phyloP scores from a whole-genome alignment of 2,888 invertebrate genomes.

The Strigamia transsilvanica region DNA sequence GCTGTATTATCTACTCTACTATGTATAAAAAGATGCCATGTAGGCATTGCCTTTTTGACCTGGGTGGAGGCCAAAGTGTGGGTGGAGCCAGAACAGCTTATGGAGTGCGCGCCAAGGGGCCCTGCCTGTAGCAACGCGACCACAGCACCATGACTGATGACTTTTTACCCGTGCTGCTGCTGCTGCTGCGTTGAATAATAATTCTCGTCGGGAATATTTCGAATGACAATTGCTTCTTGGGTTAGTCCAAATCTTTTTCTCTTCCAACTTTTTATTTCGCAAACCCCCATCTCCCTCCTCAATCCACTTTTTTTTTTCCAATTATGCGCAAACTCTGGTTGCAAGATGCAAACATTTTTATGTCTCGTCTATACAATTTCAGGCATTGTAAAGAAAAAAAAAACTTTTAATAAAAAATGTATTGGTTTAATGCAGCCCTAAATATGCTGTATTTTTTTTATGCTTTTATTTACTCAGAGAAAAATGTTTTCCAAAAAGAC shows the following conservation, averaged over 20 bases:
- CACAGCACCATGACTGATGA: slow-evolving; percentile 41
- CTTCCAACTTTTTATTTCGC: slow-evolving; percentile 34
- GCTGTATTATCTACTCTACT: slow-evolving; percentile 31
- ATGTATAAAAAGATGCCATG: slow-evolving; percentile 39
- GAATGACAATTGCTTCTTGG: slow-evolving; percentile 32
- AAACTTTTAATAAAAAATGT: slow-evolving; percentile 9
- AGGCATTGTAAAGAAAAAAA: not conserved
- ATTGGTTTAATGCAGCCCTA: not conserved
- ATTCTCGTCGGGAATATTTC: slow-evolving; percentile 42
- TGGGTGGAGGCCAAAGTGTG: slow-evolving; percentile 41
- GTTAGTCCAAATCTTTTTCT: slow-evolving; percentile 37
- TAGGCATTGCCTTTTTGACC: slow-evolving; percentile 26
- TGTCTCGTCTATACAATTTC: not conserved
- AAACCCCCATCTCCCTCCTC: not conserved
- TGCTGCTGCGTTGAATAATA: slow-evolving; percentile 42
- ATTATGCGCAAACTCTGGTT: not conserved
- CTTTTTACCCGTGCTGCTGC: slow-evolving; percentile 41
- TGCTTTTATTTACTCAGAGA: slow-evolving; percentile 7
- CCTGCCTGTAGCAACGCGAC: slow-evolving; percentile 34
- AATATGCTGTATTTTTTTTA: not conserved
- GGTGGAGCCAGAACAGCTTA: slow-evolving; percentile 38
- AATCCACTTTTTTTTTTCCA: not conserved
- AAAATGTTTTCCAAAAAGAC: not conserved
- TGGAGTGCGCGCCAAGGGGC: slow-evolving; percentile 40
- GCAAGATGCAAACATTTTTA: slow-evolving; percentile 22